These are phyloP conservation scores for Argya squamiceps DNA, from an alignment of 2,797 vertebrate genomes.

Conservation along the genomic window DNA sequence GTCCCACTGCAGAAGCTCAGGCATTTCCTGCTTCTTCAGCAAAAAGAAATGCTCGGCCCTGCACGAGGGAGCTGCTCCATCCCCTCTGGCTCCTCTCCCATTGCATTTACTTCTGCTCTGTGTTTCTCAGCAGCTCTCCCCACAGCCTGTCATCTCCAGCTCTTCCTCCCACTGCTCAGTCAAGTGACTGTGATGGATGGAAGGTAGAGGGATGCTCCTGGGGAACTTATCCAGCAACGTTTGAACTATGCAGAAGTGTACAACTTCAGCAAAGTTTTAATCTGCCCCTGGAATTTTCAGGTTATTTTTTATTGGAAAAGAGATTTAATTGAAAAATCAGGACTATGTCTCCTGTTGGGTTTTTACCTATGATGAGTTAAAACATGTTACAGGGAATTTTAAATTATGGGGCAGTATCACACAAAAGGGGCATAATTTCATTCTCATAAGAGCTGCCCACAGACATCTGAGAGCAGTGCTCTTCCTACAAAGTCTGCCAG, in stretches of 20 bases:
- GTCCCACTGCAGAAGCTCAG: not conserved
- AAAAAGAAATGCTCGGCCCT: fast-evolving
- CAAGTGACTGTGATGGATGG: not conserved
- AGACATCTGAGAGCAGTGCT: not conserved
- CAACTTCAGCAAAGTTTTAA: not conserved
- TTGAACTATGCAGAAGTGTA: not conserved
- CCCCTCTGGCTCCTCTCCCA: not conserved
- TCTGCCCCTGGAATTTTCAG: not conserved
- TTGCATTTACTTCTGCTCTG: not conserved
- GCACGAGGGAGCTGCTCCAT: fast-evolving
- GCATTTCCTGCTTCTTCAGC: not conserved
- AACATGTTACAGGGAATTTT: not conserved
- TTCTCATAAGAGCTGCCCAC: not conserved
- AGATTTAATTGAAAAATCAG: not conserved
- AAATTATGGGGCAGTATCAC: not conserved
- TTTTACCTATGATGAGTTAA: not conserved
- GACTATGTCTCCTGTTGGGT: not conserved
- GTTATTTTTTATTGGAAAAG: not conserved
- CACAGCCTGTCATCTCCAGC: not conserved
- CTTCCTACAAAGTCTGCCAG: not conserved
- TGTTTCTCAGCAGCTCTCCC: not conserved
- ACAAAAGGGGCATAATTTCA: not conserved
- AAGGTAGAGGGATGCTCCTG: not conserved
- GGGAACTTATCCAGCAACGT: not conserved
- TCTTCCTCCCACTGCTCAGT: not conserved